Evolutionary conservation across 2,113 vertebrate genomes (phyloP).

Genomic region (Larimichthys crocea): DNA sequence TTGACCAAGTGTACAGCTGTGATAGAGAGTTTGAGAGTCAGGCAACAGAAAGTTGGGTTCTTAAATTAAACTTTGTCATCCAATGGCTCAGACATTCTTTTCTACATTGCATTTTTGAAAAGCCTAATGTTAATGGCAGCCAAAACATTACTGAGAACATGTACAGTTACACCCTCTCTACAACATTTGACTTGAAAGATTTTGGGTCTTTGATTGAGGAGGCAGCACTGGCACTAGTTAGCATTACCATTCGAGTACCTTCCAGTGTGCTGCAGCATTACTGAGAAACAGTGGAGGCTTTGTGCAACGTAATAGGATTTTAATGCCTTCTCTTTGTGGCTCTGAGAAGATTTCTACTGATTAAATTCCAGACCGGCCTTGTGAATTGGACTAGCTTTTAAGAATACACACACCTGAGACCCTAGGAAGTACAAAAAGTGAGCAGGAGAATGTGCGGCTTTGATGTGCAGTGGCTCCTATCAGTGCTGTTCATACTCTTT

Average conservation of each 20-base stretch:
- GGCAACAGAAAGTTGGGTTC: not conserved
- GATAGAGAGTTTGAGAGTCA: not conserved
- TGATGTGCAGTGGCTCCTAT: slow-evolving; percentile 34
- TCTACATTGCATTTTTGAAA: not conserved
- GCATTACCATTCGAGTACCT: slow-evolving; percentile 61
- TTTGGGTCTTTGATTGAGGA: slow-evolving; percentile 35
- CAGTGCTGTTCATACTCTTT: slow-evolving; percentile 22
- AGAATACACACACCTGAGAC: slow-evolving; percentile 59
- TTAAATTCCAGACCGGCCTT: slow-evolving; percentile 73
- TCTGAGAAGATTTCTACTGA: slow-evolving; percentile 75
- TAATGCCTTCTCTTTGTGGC: slow-evolving; percentile 74
- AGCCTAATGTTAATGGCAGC: not conserved
- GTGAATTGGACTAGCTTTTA: slow-evolving; percentile 63
- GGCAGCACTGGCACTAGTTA: slow-evolving; percentile 43
- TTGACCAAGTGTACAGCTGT: not conserved
- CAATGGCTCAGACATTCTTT: not conserved
- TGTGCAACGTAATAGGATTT: slow-evolving; percentile 83
- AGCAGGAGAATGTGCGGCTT: slow-evolving; percentile 28
- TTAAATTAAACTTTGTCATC: not conserved
- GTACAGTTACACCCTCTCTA: not conserved
- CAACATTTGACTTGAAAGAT: slow-evolving; percentile 49
- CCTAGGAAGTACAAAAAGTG: slow-evolving; percentile 24
- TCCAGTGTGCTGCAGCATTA: slow-evolving; percentile 59
- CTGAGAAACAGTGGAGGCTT: slow-evolving; percentile 76
- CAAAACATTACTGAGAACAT: not conserved